These are phyloP conservation scores for Pampus argenteus DNA, from an alignment of 2,797 vertebrate species.

Conservation along the genomic window DNA sequence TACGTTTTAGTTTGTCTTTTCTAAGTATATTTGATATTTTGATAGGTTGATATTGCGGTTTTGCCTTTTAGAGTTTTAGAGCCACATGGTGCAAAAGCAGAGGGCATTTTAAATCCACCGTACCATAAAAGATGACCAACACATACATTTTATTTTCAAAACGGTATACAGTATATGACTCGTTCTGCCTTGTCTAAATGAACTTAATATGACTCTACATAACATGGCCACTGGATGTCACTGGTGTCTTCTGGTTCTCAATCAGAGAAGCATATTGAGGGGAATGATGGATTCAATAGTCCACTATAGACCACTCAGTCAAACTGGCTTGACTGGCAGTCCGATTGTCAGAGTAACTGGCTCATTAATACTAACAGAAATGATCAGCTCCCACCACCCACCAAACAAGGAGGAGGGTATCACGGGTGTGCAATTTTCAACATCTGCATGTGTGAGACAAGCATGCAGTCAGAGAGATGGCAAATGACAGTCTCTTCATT, in stretches of 20 bases:
- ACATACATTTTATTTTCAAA: not conserved
- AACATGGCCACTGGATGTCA: slow-evolving; percentile 67
- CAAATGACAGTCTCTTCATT: slow-evolving; percentile 74
- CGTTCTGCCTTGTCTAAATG: not conserved
- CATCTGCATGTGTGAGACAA: slow-evolving; percentile 52
- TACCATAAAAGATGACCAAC: not conserved
- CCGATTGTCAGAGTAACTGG: slow-evolving; percentile 11
- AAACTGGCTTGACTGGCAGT: slow-evolving; percentile 30
- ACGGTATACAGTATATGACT: too few relatives aligned
- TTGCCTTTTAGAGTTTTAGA: too few relatives aligned
- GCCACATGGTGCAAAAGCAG: too few relatives aligned
- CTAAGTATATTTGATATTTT: too few relatives aligned
- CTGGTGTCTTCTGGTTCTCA: slow-evolving; percentile 48
- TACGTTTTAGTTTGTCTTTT: too few relatives aligned
- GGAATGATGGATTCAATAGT: not conserved
- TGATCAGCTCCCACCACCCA: slow-evolving; percentile 10
- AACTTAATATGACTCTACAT: not conserved
- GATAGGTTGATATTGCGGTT: too few relatives aligned
- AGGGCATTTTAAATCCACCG: too few relatives aligned
- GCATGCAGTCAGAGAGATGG: slow-evolving; percentile 42
- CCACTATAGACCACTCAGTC: slow-evolving; percentile 15
- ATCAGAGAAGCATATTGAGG: not conserved
- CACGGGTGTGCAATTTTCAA: slow-evolving; percentile 20
- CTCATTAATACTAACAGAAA: slow-evolving; percentile 38
- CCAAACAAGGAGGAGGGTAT: slow-evolving; percentile 30